Evolutionary conservation across 2,888 invertebrate genomes (phyloP), one percentile per base, ranked within the genome.

Genomic region (Atherix ibis): DNA sequence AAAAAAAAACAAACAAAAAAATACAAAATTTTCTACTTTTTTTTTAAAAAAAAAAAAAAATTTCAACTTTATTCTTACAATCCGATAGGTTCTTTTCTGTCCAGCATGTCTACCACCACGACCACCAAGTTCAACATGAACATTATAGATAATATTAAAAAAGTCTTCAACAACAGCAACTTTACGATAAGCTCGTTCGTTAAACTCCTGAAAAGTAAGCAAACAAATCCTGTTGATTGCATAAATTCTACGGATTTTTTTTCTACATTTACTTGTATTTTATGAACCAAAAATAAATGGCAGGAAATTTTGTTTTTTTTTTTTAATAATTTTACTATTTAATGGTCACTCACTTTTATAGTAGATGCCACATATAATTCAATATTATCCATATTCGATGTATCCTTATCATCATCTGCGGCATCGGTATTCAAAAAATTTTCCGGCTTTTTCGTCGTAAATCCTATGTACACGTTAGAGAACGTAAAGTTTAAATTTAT

Each of bases 81-180:
- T 92, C 68, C 89, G 72, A 64, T 94, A 94, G 1, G 94, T 94
- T 45, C 91, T 71, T 57, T 94, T 94, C 58, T 94, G 94, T 26
- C 94, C 94, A n/a, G 92, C 92, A 56, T 94, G 94, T 61, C 89
- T 88, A 36, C 91, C 89, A 33, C 79, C 80, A 45, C 87, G 70
- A 33, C 91, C 91, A 57, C 91, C 89, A 50, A 88, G 70, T 54
- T 89, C 91, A 35, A 94, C 91, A 58, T 94, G 94, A 12, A 94
- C 88, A 32, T 82, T 83, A 64, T 91, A 91, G 53, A 94, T 94
- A 43, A 94, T 94, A 56, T 92, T 85, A 58, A 91, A 94, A 67
- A 94, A 94, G 54, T 92, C 87, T 64, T 94, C 94, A n/a, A 94
- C 94, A 24, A 92, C 78, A 1, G 94, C 92, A 30, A 94, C 94